Evolutionary conservation across 2,113 vertebrate species (phyloP), one percentile per base, ranked within the genome.

Genomic region (Psettodes erumei): DNA sequence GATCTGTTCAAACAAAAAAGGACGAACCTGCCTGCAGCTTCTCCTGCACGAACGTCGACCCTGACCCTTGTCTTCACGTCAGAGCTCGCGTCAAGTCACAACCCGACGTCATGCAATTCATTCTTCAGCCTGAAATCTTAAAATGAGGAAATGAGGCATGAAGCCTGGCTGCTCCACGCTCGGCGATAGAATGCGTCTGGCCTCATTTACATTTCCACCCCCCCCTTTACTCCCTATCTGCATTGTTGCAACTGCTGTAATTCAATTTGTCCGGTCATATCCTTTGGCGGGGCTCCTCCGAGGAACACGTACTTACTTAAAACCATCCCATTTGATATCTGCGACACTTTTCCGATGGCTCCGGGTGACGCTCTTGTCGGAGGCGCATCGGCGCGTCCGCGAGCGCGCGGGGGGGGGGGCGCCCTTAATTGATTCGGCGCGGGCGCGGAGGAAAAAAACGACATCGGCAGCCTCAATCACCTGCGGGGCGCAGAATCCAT

Each of bases 301-400:
- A 64, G 47, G 74, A 30, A 8, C n/a, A 38, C 55, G 78, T 77
- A 70, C 72, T 84, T 76, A 75, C 58, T 71, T 59, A 33, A 73
- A 79, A 59, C 19, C 32, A 12, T 62, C 55, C 50, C 51, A 51
- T 81, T 79, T 81, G 32, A 83, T 67, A 67, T 47, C 50, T 60
- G 28, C 63, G 65, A 79, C 71, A 23, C 51, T 70, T 82, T 73
- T 70, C 27, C 38, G 1, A 80, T 79, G 70, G 60, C 75, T 78
- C 2, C 27, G 30, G 68, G 71, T 27, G 1, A 35, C 42, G 33
- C 53, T 62, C 18, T 21, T 3, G 25, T 78, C 42, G 8, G 64
- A 60, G 21, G 54, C 35, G 18, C 61, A 61, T 72, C 56, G 27
- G 12, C 50, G 61, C 8, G 10, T 45, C 35, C 48, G 23, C 1